phyloP scores from a whole-genome alignment of 2,113 vertebrate genomes.

The Tiliqua scincoides region DNA sequence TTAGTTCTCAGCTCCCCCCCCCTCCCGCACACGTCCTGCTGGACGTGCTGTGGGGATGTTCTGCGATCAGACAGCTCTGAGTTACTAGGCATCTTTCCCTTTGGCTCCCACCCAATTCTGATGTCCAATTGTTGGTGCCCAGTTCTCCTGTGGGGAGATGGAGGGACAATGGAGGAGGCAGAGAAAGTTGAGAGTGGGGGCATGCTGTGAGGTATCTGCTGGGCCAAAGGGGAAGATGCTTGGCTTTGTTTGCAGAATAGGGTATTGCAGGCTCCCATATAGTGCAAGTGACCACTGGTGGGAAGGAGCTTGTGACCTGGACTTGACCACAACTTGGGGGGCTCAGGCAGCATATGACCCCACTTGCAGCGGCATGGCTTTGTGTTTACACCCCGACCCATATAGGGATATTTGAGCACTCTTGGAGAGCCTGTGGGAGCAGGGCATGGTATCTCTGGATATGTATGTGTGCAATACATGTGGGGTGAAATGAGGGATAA shows the following conservation, averaged over 20 bases:
- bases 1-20: not conserved
- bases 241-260: not conserved
- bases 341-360: not conserved
- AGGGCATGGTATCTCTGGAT: not conserved
- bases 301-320: slow-evolving; percentile 49
- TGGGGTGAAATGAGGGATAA: slow-evolving; percentile 23
- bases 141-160: not conserved
- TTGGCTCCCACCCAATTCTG: slow-evolving; percentile 13
- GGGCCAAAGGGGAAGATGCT: not conserved
- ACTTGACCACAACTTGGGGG: slow-evolving; percentile 15
- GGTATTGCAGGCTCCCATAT: not conserved
- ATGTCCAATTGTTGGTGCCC: not conserved
- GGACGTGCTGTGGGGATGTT: slow-evolving; percentile 13
- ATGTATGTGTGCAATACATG: slow-evolving; percentile 1
- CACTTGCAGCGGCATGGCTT: not conserved
- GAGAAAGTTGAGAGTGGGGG: not conserved
- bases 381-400: not conserved
- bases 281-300: not conserved
- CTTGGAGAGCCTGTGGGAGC: slow-evolving; percentile 6
- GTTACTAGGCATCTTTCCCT: slow-evolving; percentile 6
- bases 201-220: not conserved
- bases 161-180: not conserved
- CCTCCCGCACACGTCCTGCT: not conserved
- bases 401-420: not conserved
- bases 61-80: not conserved